A percentile compares a stretch with the other conserved stretches of the same genome.
Evolutionary conservation across 2,888 invertebrate species (phyloP).

Genomic region (Theretra japonica): DNA sequence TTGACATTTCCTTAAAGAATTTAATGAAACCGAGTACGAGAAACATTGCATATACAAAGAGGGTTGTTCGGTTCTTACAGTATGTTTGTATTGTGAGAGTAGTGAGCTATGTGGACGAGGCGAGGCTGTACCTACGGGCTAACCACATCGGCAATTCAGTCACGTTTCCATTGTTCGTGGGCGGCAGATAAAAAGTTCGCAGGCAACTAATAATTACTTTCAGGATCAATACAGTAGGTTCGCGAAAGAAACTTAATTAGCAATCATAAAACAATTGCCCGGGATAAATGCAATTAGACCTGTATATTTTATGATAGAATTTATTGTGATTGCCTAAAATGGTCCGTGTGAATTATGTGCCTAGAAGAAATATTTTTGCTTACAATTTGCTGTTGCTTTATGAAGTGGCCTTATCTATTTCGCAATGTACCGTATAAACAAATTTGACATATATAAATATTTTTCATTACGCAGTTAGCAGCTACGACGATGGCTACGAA

Average conservation of each 20-base stretch:
- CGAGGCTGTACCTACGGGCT: slow-evolving; percentile 56
- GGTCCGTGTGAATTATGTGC: no score
- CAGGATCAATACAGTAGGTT: slow-evolving; percentile 64
- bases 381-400: no score
- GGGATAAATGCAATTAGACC: slow-evolving; percentile 10
- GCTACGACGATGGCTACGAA: no score
- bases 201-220: slow-evolving; percentile 78
- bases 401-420: no score
- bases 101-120: slow-evolving; percentile 50
- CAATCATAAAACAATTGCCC: slow-evolving; percentile 59
- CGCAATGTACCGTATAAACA: no score
- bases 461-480: no score
- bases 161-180: slow-evolving; percentile 82
- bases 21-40: neutral
- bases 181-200: slow-evolving; percentile 79
- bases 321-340: slow-evolving; percentile 10
- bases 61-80: slow-evolving; percentile 38
- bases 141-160: slow-evolving; percentile 71
- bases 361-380: no score
- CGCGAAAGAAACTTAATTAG: slow-evolving; percentile 78
- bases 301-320: neutral
- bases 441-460: no score
- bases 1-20: slow-evolving; percentile 47
- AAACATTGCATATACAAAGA: slow-evolving; percentile 29
- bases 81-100: slow-evolving; percentile 36